These are phyloP conservation scores for Scaptomyza flava DNA, from an alignment of 2,888 invertebrate species.

Conservation along the genomic window DNA sequence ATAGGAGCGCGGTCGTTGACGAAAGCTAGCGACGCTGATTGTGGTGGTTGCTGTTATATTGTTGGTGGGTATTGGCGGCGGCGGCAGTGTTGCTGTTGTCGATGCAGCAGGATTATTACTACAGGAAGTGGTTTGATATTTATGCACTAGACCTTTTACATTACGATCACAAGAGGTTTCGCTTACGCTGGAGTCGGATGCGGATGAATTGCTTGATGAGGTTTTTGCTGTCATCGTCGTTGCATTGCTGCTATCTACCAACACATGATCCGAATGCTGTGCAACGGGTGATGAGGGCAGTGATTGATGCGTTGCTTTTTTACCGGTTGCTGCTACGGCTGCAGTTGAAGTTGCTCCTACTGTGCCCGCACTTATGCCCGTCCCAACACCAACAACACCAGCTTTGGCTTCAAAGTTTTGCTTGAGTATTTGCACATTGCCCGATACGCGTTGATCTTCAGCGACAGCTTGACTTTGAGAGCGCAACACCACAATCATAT, in stretches of 20 bases:
- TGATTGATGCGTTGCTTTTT: constrained; percentile 85
- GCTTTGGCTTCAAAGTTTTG: constrained; percentile 94
- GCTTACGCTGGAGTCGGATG: constrained; percentile 77
- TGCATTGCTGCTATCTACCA: constrained; percentile 47
- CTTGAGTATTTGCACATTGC: constrained; percentile 93
- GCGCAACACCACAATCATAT: constrained; percentile 65
- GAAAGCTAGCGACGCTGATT: constrained; percentile 54
- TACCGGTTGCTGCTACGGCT: constrained; percentile 23
- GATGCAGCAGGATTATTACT: constrained; percentile 60
- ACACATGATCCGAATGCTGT: constrained; percentile 79
- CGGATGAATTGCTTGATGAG: constrained; percentile 58
- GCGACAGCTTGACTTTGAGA: constrained; percentile 67
- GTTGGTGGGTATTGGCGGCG: constrained; percentile 39
- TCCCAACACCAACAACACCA: constrained; percentile 46
- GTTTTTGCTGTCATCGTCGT: constrained; percentile 30
- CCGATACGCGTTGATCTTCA: constrained; percentile 85
- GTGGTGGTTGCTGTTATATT: constrained; percentile 23
- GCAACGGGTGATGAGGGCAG: constrained; percentile 88
- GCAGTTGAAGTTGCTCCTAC: background rate
- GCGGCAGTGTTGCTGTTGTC: constrained; percentile 28
- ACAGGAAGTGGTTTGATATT: constrained; percentile 87
- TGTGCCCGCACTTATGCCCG: constrained; percentile 16
- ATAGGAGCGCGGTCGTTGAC: constrained; percentile 82
- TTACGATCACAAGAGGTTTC: constrained; percentile 87
- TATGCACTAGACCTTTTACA: constrained; percentile 90